Conservation (phyloP, 2,113 vertebrate genomes). For the Uria lomvia region DNA sequence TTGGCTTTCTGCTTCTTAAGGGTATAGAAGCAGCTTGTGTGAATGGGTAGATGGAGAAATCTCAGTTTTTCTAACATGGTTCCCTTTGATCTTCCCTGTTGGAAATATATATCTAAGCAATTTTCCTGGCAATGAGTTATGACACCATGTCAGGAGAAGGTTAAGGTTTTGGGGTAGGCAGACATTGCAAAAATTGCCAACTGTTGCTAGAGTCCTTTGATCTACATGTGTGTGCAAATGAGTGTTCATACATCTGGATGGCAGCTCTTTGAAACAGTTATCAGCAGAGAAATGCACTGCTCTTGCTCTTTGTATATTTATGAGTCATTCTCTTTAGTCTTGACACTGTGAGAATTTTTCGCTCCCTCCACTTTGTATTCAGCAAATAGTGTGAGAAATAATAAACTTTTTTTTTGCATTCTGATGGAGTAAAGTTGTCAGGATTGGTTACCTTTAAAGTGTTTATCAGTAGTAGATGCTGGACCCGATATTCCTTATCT, state of each 20-base stretch:
- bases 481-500: not conserved
- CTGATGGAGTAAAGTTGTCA: not conserved
- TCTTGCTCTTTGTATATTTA: not conserved
- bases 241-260: not conserved
- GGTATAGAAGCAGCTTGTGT: not conserved
- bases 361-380: not conserved
- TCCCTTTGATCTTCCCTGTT: not conserved
- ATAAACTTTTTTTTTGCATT: not conserved
- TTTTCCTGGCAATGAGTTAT: conserved; percentile 39
- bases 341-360: conserved; percentile 16
- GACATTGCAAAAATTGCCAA: not conserved
- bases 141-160: not conserved
- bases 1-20: not conserved
- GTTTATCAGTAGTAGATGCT: not conserved
- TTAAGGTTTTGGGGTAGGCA: conserved; percentile 15
- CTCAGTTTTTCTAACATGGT: not conserved
- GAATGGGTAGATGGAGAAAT: not conserved
- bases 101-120: not conserved
- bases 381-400: conserved; percentile 27
- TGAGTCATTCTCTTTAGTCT: conserved; percentile 42
- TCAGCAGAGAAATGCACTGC: not conserved
- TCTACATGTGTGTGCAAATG: not conserved
- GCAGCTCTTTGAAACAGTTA: not conserved
- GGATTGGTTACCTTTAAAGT: not conserved
- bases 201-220: conserved; percentile 7